Conservation (phyloP, 1,140 invertebrate species). For the Anoplophora glabripennis region DNA sequence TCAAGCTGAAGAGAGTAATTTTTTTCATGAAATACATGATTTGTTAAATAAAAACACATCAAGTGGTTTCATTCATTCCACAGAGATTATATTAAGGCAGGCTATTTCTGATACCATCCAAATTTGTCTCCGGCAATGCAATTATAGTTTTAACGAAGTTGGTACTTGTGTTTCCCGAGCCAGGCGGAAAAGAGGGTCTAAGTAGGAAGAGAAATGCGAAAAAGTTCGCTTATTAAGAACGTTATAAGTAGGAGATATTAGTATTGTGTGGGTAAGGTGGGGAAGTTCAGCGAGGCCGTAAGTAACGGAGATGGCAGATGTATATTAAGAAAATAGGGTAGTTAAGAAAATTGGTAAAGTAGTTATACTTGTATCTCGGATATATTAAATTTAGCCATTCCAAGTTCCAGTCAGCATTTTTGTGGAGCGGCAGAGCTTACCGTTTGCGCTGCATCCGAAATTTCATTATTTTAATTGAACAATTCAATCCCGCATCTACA, state of each 20-base stretch:
- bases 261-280: constrained; percentile 23
- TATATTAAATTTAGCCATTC: constrained; percentile 18
- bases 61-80: no score
- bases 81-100: no score
- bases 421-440: no score
- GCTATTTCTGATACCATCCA: neutral
- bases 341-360: constrained; percentile 45
- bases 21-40: no score
- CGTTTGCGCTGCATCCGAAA: no score
- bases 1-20: no score
- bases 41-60: no score
- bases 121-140: constrained; percentile 18
- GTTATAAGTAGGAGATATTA: constrained; percentile 41
- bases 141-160: constrained; percentile 39
- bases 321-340: constrained; percentile 44
- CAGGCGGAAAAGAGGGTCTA: constrained; percentile 25
- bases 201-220: constrained; percentile 40
- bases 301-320: constrained; percentile 25
- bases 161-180: constrained; percentile 33
- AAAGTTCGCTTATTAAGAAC: constrained; percentile 47
- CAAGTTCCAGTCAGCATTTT: no score
- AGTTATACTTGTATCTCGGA: constrained; percentile 38
- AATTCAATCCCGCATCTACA: no score
- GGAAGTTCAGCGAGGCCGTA: constrained; percentile 7
- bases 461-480: no score